phyloP scores from a whole-genome alignment of 2,797 vertebrate species.

The Benthosema pterotum region DNA sequence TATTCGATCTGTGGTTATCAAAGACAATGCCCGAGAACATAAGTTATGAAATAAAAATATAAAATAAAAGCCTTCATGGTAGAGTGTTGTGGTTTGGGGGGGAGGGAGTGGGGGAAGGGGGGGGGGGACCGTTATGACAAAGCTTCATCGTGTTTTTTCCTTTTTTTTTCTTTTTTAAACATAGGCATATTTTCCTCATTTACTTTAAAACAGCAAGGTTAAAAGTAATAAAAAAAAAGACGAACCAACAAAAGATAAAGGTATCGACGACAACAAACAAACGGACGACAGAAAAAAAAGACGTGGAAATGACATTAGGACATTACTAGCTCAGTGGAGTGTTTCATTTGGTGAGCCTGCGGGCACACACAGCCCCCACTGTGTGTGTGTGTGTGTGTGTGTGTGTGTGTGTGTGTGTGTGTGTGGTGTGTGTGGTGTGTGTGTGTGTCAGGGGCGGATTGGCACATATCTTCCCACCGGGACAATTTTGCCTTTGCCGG shows the following conservation, averaged over 20 bases:
- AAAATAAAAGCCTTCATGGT: conserved; percentile 76
- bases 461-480: too few species aligned
- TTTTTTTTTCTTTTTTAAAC: too few species aligned
- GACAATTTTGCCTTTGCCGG: too few species aligned
- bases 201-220: conserved; percentile 68
- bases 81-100: conserved; percentile 36
- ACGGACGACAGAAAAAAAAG: conserved; percentile 62
- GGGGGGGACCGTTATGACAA: conserved; percentile 56
- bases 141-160: conserved; percentile 50
- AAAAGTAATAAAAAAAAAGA: conserved; percentile 60
- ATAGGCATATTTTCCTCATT: conserved; percentile 56
- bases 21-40: conserved; percentile 90
- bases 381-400: conserved; percentile 11
- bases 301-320: conserved; percentile 45
- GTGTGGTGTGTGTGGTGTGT: too few species aligned
- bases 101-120: too few species aligned
- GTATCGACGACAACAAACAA: conserved; percentile 31
- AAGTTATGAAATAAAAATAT: conserved; percentile 83
- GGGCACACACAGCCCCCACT: conserved; percentile 55
- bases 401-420: conserved; percentile 20
- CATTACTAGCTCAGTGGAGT: conserved; percentile 54
- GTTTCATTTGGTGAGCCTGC: conserved; percentile 63
- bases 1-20: conserved; percentile 91
- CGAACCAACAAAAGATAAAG: conserved; percentile 33
- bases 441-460: too few species aligned